These are phyloP conservation scores for Notarius quadriscutis DNA, from an alignment of 2,113 vertebrate genomes.

Conservation along the genomic window DNA sequence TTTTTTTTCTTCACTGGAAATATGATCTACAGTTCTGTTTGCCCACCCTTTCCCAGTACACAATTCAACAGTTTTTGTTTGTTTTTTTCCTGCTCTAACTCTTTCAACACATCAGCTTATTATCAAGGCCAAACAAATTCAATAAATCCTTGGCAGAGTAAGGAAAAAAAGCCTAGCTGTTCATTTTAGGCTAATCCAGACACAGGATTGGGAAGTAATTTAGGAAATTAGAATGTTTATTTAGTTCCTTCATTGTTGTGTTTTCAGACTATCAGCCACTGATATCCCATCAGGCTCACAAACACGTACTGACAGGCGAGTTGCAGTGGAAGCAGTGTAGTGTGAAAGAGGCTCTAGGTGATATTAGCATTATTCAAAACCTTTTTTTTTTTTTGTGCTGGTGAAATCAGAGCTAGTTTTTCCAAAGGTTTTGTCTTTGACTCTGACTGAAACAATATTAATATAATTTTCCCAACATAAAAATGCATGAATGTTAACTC, in stretches of 20 bases:
- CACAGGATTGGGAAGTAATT: constrained; percentile 11
- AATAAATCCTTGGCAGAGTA: not conserved
- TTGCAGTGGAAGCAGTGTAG: not conserved
- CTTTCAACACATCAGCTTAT: not conserved
- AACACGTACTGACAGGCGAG: not conserved
- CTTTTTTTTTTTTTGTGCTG: not conserved
- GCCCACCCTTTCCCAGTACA: not conserved
- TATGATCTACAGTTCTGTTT: not conserved
- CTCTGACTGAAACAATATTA: not conserved
- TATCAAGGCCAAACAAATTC: not conserved
- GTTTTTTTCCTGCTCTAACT: not conserved
- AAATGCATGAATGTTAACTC: not conserved
- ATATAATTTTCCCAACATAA: not conserved
- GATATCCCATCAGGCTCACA: not conserved
- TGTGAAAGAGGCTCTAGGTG: not conserved
- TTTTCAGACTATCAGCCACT: constrained; percentile 5
- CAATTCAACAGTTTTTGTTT: not conserved
- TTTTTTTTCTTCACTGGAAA: not conserved
- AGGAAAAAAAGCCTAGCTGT: not conserved
- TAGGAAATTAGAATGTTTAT: not conserved
- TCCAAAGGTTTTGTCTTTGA: not conserved
- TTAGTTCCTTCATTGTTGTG: not conserved
- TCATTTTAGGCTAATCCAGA: not conserved
- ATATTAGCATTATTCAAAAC: constrained; percentile 17
- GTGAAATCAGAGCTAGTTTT: not conserved